phyloP scores from a whole-genome alignment of 2,113 vertebrate species.

The Tichodroma muraria region DNA sequence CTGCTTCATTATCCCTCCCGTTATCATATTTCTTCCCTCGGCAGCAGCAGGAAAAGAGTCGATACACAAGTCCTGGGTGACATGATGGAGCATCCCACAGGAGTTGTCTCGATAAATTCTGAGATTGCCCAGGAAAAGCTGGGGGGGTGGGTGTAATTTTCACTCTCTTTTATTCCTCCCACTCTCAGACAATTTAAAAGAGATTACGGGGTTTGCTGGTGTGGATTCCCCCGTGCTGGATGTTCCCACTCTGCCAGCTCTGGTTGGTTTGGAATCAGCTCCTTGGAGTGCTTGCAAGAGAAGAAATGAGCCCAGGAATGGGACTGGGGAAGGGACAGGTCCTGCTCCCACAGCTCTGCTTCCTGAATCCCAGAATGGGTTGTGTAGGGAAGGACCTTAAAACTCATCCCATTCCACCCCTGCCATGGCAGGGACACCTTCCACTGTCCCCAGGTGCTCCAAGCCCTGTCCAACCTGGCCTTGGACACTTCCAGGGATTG shows the following conservation, averaged over 20 bases:
- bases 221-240: neutral
- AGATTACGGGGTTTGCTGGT: neutral
- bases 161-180: slow-evolving; percentile 36
- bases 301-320: neutral
- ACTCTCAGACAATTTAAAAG: neutral
- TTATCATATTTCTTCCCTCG: slow-evolving; percentile 12
- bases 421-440: neutral
- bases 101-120: slow-evolving; percentile 13
- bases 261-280: neutral
- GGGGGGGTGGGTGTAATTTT: neutral
- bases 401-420: neutral
- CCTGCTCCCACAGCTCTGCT: neutral
- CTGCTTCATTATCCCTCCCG: slow-evolving; percentile 36
- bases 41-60: neutral
- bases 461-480: rapidly evolving
- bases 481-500: neutral
- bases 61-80: neutral
- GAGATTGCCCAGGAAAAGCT: neutral
- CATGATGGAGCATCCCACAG: slow-evolving; percentile 29
- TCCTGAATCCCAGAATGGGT: neutral
- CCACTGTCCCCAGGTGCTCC: neutral
- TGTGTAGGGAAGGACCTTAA: neutral
- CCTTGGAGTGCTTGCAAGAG: neutral
- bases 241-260: neutral
- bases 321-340: neutral